Conservation (phyloP, 2,888 invertebrate genomes). For the Atethmia centrago region DNA sequence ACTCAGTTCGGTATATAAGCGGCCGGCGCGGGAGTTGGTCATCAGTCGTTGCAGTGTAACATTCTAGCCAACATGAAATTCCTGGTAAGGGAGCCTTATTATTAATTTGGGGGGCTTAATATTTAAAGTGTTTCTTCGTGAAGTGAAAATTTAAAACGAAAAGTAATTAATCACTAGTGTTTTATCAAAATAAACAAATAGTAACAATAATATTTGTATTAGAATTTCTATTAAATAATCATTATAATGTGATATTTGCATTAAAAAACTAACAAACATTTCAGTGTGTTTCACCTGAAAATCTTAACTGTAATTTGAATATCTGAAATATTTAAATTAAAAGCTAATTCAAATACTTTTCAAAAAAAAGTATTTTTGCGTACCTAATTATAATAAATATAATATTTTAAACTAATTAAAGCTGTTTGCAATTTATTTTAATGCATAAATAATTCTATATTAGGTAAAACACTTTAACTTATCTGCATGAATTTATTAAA, state of each 20-base stretch:
- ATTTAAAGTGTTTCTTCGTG: slow-evolving; percentile 14
- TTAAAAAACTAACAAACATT: background rate
- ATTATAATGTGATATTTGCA: no score
- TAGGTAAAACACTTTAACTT: background rate
- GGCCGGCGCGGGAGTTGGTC: slow-evolving; percentile 66
- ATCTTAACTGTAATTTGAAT: background rate
- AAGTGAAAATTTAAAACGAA: background rate
- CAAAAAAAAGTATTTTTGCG: background rate
- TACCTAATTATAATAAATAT: background rate
- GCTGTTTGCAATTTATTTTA: background rate
- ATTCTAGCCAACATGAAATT: slow-evolving; percentile 81
- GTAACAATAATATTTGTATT: background rate
- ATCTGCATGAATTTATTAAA: slow-evolving; percentile 1
- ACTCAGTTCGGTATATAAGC: slow-evolving; percentile 75
- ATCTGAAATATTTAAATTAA: slow-evolving; percentile 4
- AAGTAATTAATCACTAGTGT: background rate
- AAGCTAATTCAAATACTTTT: background rate
- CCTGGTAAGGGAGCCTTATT: slow-evolving; percentile 77
- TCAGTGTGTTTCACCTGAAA: background rate
- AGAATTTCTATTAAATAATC: background rate
- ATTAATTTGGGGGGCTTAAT: slow-evolving; percentile 36
- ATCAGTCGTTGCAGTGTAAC: slow-evolving; percentile 78
- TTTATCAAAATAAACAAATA: background rate
- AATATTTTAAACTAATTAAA: background rate
- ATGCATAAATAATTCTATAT: background rate